Evolutionary conservation across 2,888 invertebrate genomes (phyloP).

Genomic region (Spodoptera littoralis): DNA sequence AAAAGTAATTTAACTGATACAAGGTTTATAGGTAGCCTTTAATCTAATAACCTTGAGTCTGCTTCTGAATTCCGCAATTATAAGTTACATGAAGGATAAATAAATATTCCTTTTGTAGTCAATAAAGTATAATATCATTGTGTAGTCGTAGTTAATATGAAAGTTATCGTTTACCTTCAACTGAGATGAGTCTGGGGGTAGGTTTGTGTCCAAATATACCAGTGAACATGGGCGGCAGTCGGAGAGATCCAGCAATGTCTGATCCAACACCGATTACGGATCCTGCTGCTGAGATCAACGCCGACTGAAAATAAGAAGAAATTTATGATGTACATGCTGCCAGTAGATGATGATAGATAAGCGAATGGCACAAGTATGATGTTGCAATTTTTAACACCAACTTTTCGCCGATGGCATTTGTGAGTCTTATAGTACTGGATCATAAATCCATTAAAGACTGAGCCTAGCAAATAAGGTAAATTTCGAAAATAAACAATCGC

Average conservation of each 20-base stretch:
- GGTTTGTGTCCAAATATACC: slow-evolving; percentile 98
- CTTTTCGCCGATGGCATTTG: not conserved
- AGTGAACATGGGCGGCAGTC: slow-evolving; percentile 96
- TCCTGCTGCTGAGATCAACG: slow-evolving; percentile 93
- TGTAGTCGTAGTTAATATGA: too few species aligned
- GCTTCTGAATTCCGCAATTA: too few species aligned
- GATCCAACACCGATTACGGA: slow-evolving; percentile 95
- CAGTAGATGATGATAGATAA: too few species aligned
- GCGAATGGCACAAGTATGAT: not conserved
- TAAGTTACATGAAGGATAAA: too few species aligned
- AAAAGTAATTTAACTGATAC: too few species aligned
- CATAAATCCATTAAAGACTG: too few species aligned
- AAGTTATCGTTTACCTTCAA: slow-evolving; percentile 78
- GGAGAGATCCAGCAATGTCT: slow-evolving; percentile 96
- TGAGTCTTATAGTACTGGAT: too few species aligned
- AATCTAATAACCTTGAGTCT: too few species aligned
- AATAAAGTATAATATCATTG: too few species aligned
- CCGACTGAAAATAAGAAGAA: slow-evolving; percentile 85
- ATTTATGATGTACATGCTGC: not conserved
- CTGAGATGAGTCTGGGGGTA: slow-evolving; percentile 91
- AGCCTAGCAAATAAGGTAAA: not conserved
- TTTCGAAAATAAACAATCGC: not conserved
- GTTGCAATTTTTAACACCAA: not conserved
- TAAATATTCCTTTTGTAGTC: too few species aligned
- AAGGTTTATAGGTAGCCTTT: too few species aligned